These are phyloP conservation scores for Bungarus multicinctus DNA, from an alignment of 2,113 vertebrate genomes.

Conservation along the genomic window DNA sequence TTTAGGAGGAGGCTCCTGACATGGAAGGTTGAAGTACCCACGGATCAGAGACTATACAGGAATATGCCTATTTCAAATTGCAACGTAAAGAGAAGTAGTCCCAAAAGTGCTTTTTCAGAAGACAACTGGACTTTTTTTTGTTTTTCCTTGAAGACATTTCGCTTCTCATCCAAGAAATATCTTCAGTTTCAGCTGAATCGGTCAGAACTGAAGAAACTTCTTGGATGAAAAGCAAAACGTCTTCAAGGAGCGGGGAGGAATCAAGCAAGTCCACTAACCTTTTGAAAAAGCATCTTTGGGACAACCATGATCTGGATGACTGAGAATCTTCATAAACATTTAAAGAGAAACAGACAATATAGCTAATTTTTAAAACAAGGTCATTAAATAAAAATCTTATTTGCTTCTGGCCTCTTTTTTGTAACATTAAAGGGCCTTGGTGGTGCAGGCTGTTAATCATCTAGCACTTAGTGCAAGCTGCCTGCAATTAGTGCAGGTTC, in stretches of 20 bases:
- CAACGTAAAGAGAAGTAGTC: not conserved
- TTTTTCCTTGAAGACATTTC: not conserved
- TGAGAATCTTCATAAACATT: not conserved
- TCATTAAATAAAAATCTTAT: not conserved
- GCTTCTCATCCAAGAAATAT: not conserved
- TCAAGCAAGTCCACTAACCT: not conserved
- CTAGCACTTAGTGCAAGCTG: no score
- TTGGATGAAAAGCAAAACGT: not conserved
- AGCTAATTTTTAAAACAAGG: not conserved
- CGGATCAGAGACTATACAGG: not conserved
- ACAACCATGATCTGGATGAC: not conserved
- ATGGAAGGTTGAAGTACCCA: not conserved
- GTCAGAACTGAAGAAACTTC: not conserved
- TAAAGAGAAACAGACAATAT: not conserved
- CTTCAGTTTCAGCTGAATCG: not conserved
- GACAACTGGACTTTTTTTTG: not conserved
- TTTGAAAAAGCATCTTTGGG: not conserved
- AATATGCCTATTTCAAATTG: not conserved
- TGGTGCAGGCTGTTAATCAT: no score
- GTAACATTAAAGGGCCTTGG: not conserved
- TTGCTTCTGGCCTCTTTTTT: not conserved
- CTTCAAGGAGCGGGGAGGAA: not conserved
- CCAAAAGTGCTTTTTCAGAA: not conserved
- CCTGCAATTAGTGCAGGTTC: no score
- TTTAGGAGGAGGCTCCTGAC: not conserved